These are phyloP conservation scores for Hystrix brachyura DNA, from an alignment of 2,113 vertebrate genomes.

Conservation along the genomic window DNA sequence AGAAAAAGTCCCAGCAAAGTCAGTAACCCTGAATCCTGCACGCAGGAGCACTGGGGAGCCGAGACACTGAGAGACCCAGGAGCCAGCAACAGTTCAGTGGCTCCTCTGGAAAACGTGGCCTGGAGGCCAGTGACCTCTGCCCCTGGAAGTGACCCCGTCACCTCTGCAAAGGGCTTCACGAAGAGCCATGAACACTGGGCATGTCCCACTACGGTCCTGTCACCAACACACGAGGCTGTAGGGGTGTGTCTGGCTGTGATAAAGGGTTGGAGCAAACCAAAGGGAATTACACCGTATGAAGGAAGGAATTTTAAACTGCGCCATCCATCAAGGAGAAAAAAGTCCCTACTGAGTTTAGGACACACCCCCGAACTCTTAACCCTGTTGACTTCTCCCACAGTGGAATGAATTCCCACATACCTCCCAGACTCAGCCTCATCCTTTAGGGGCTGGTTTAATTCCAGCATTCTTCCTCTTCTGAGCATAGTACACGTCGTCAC, in stretches of 20 bases:
- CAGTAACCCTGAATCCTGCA: slow-evolving; percentile 10
- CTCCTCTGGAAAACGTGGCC: not conserved
- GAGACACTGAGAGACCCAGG: not conserved
- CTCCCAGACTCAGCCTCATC: not conserved
- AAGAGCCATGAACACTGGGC: not conserved
- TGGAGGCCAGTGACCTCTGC: not conserved
- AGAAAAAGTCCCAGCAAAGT: slow-evolving; percentile 11
- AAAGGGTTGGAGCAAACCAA: slow-evolving; percentile 18
- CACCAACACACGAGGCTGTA: not conserved
- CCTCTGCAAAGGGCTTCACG: not conserved
- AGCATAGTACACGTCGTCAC: not conserved
- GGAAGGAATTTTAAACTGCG: slow-evolving; percentile 71
- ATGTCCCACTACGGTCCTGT: not conserved
- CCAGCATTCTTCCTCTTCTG: not conserved
- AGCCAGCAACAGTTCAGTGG: not conserved
- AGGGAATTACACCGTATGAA: slow-evolving; percentile 66
- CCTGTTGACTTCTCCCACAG: not conserved
- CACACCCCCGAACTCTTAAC: slow-evolving; percentile 37
- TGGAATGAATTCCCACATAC: not conserved
- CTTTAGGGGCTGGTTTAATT: not conserved
- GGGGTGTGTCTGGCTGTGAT: slow-evolving; percentile 34
- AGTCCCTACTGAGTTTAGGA: not conserved
- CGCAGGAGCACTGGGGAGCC: not conserved
- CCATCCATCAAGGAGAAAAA: slow-evolving; percentile 55
- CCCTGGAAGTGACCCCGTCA: not conserved